These are phyloP conservation scores for Lasioglossum figueresi DNA, from an alignment of 2,888 invertebrate species.

Conservation along the genomic window DNA sequence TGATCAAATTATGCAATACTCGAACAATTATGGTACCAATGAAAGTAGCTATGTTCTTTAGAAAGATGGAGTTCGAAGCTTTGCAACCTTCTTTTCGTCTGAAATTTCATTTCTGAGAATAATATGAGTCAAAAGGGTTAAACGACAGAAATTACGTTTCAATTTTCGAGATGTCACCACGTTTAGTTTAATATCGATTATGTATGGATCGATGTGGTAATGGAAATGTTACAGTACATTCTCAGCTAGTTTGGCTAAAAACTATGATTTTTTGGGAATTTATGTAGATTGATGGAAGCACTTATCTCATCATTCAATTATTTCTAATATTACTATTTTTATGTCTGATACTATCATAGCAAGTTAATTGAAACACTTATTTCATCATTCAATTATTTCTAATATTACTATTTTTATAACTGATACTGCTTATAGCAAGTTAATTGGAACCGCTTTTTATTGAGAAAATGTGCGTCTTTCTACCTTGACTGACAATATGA, in stretches of 20 bases:
- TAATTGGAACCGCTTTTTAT: neutral
- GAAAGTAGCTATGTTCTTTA: conserved; percentile 23
- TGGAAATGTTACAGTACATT: neutral
- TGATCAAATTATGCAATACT: conserved; percentile 59
- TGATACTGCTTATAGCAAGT: neutral
- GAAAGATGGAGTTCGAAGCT: neutral
- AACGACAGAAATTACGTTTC: neutral
- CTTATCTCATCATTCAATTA: neutral
- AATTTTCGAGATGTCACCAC: neutral
- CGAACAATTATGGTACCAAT: conserved; percentile 45
- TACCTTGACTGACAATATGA: neutral
- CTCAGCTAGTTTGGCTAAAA: neutral
- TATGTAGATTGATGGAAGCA: neutral
- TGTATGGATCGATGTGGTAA: too few species aligned
- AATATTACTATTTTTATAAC: neutral
- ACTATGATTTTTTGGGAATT: neutral
- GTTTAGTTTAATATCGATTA: neutral
- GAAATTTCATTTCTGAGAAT: neutral
- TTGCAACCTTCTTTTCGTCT: neutral
- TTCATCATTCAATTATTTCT: conserved; percentile 1
- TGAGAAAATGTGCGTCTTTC: neutral
- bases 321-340: neutral
- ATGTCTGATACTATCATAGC: neutral
- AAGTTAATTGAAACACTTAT: neutral
- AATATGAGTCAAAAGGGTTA: neutral